Evolutionary conservation across 2,113 vertebrate species (phyloP), one percentile per base, ranked within the genome.

Genomic region (Suncus etruscus): DNA sequence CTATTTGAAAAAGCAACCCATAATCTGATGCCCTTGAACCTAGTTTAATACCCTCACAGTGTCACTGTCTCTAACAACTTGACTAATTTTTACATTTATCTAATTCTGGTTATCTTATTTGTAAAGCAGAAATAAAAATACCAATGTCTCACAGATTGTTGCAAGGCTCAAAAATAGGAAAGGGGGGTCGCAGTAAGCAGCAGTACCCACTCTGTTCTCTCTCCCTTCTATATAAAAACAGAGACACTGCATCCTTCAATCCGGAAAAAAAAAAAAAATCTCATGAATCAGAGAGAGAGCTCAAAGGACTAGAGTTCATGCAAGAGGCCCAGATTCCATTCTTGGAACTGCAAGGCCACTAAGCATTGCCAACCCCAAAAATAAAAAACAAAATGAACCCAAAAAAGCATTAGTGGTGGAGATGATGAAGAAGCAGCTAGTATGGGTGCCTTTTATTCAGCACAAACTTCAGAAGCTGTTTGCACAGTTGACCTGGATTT

Each of bases 41-140:
- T 68, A 54, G 31, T 32, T 88, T 77, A 83, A 58, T 18, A 82
- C 10, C 32, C 87, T n/a, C 69, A 61, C 31, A 72, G 72, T 83
- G 76, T 47, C 58, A n/a, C 0, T 78, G 91, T 65, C 66, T 51
- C 3, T n/a, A 45, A n/a, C n/a, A 88, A 83, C 29, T 27, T 65
- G 24, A 76, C 24, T 1, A 39, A 80, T 11, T 74, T 39, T 29
- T 87, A 72, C 29, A 75, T 51, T 45, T 78, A 58, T 78, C 77
- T 29, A n/a, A 84, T 27, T 25, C 16, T 82, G 58, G 73, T 24
- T 54, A 11, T 65, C 61, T 63, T 63, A 22, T 54, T 15, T 73
- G 72, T 66, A 83, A 83, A 91, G 39, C 20, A 15, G 27, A 24
- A 80, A 68, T 66, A 22, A 78, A 75, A 78, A 50, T 63, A 16